Evolutionary conservation across 2,797 vertebrate species (phyloP).

Genomic region (Trachops cirrhosus): DNA sequence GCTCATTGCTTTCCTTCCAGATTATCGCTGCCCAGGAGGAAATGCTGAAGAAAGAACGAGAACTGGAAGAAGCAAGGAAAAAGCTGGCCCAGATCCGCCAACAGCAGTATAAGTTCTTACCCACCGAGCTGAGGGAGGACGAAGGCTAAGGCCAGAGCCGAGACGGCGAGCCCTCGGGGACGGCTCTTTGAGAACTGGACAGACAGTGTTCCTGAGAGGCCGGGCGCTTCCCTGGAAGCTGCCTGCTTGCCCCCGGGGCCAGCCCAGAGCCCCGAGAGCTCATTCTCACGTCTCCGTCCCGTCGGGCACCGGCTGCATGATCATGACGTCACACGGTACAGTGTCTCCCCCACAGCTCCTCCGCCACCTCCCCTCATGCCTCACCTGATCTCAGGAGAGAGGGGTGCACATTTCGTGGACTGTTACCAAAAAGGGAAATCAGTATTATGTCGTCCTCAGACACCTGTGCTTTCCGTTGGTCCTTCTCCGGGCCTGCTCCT

Average conservation of each 20-base stretch:
- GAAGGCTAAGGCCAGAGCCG: conserved; percentile 86
- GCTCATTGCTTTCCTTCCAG: conserved; percentile 79
- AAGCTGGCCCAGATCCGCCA: conserved; percentile 99
- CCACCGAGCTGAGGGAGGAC: conserved; percentile 96
- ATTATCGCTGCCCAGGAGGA: conserved; percentile 99
- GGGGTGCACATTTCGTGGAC: conserved; percentile 71
- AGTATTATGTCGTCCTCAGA: conserved; percentile 83
- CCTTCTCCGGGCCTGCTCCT: conserved; percentile 64
- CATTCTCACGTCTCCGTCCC: conserved; percentile 68
- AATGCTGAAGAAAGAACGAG: conserved; percentile 98
- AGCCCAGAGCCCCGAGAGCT: conserved; percentile 60
- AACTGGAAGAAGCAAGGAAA: conserved; percentile 97
- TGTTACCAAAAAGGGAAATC: conserved; percentile 75
- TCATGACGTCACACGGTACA: conserved; percentile 77
- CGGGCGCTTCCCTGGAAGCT: conserved; percentile 66
- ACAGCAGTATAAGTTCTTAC: conserved; percentile 99
- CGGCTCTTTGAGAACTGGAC: conserved; percentile 65
- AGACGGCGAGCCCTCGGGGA: conserved; percentile 65
- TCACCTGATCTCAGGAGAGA: conserved; percentile 83
- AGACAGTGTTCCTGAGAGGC: conserved; percentile 65
- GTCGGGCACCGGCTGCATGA: conserved; percentile 75
- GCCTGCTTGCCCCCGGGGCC: conserved; percentile 61
- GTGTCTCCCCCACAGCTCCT: conserved; percentile 76
- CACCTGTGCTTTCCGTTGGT: conserved; percentile 61
- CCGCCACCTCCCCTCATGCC: conserved; percentile 57